These are phyloP conservation scores for Coryphaenoides rupestris DNA, from an alignment of 2,113 vertebrate species.

Conservation along the genomic window DNA sequence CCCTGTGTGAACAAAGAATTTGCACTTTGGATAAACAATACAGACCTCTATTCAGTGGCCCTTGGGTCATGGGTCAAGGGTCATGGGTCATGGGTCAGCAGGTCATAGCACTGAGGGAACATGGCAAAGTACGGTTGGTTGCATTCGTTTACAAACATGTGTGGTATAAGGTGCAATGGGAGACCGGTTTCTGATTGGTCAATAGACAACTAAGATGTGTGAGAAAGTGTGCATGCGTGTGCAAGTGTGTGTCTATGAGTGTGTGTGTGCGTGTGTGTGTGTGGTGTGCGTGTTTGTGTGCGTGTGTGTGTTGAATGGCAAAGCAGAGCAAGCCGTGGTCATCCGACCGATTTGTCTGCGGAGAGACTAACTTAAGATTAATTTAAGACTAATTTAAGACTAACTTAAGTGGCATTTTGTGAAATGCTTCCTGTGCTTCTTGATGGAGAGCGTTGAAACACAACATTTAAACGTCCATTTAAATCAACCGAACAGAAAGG, in stretches of 20 bases:
- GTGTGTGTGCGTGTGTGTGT: conserved; percentile 22
- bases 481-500: conserved; percentile 29
- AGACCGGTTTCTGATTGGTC: conserved; percentile 41
- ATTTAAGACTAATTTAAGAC: no score
- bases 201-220: neutral
- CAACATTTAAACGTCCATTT: conserved; percentile 14
- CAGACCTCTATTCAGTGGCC: conserved; percentile 28
- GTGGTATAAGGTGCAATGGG: conserved; percentile 63
- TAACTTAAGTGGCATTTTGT: no score
- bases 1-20: conserved; percentile 33
- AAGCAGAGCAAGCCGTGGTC: no score
- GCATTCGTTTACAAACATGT: conserved; percentile 18
- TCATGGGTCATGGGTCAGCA: conserved; percentile 1
- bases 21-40: conserved; percentile 46
- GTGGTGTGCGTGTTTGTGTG: conserved; percentile 3
- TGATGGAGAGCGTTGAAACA: conserved; percentile 17
- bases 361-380: no score
- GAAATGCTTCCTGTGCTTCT: conserved; percentile 49
- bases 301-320: neutral
- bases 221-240: conserved; percentile 1
- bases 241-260: conserved; percentile 14
- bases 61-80: conserved; percentile 14
- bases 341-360: conserved; percentile 13
- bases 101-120: conserved; percentile 8
- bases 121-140: conserved; percentile 29